phyloP scores from a whole-genome alignment of 1,140 invertebrate genomes.

The Ceratitis capitata region DNA sequence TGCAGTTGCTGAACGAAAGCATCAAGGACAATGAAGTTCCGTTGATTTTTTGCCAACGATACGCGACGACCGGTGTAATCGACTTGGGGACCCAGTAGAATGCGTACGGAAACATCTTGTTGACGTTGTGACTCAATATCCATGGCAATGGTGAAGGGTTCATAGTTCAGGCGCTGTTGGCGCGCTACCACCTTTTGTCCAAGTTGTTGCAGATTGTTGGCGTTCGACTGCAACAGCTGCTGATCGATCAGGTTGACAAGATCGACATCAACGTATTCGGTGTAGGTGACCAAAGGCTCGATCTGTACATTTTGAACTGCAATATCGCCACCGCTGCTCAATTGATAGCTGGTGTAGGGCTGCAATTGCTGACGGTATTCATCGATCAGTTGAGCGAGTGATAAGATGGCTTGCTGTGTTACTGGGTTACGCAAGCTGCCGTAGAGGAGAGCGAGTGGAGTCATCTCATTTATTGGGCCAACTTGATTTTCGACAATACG shows the following conservation, averaged over 20 bases:
- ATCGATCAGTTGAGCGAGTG: neutral
- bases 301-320: neutral
- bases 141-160: conserved; percentile 55
- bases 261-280: conserved; percentile 44
- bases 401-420: neutral
- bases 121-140: conserved; percentile 54
- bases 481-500: neutral
- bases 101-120: conserved; percentile 43
- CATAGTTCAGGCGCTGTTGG: conserved; percentile 71
- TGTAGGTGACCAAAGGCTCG: conserved; percentile 45
- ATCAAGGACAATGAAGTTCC: conserved; percentile 66
- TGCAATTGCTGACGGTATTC: neutral
- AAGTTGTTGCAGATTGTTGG: neutral
- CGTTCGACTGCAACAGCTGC: conserved; percentile 47
- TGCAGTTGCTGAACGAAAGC: conserved; percentile 63
- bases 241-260: conserved; percentile 50
- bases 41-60: conserved; percentile 61
- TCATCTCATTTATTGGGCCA: neutral
- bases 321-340: neutral
- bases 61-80: conserved; percentile 43
- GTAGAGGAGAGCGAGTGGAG: conserved; percentile 44
- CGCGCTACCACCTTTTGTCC: conserved; percentile 60
- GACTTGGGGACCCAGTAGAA: conserved; percentile 46
- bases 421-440: neutral
- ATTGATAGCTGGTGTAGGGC: neutral